A percentile compares a stretch with the other conserved stretches of the same genome.
Conservation (phyloP, 2,797 vertebrate species). For the Pseudochromis fuscus region DNA sequence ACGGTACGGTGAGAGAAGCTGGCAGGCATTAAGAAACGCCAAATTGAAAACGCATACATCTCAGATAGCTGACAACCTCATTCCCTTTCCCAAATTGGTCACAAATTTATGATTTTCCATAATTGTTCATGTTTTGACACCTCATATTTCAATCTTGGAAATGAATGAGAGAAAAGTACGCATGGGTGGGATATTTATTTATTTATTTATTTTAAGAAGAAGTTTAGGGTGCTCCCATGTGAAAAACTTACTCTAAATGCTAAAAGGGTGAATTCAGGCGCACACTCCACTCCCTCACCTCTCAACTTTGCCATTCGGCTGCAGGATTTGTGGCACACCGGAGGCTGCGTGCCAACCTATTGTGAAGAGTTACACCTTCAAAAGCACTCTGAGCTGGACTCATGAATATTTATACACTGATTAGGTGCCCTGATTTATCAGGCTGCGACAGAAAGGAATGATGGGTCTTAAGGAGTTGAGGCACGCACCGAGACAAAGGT, state of each 20-base stretch:
- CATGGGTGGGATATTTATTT: conserved; percentile 26
- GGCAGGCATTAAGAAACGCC: conserved; percentile 74
- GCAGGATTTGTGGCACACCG: conserved; percentile 69
- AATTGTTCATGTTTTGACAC: conserved; percentile 82
- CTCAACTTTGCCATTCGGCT: conserved; percentile 64
- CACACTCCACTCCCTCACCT: conserved; percentile 40
- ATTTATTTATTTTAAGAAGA: conserved; percentile 6
- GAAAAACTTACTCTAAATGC: conserved; percentile 68
- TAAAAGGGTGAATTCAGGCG: conserved; percentile 55
- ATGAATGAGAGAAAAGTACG: conserved; percentile 53
- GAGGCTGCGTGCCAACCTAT: conserved; percentile 73
- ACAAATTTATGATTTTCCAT: conserved; percentile 84
- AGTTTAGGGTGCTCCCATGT: conserved; percentile 42
- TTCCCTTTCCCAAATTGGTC: conserved; percentile 80
- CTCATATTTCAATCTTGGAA: conserved; percentile 80
- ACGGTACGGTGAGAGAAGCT: conserved; percentile 68
- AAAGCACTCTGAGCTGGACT: conserved; percentile 70
- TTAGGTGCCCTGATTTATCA: conserved; percentile 84
- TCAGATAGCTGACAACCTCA: conserved; percentile 78
- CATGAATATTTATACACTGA: conserved; percentile 87
- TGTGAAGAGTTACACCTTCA: conserved; percentile 83
- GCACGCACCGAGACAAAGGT: conserved; percentile 64
- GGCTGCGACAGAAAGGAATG: conserved; percentile 72
- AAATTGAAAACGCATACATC: conserved; percentile 83
- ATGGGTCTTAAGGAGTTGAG: conserved; percentile 73